These are phyloP conservation scores for Percopsis transmontana DNA, from an alignment of 2,113 vertebrate species.

Conservation along the genomic window DNA sequence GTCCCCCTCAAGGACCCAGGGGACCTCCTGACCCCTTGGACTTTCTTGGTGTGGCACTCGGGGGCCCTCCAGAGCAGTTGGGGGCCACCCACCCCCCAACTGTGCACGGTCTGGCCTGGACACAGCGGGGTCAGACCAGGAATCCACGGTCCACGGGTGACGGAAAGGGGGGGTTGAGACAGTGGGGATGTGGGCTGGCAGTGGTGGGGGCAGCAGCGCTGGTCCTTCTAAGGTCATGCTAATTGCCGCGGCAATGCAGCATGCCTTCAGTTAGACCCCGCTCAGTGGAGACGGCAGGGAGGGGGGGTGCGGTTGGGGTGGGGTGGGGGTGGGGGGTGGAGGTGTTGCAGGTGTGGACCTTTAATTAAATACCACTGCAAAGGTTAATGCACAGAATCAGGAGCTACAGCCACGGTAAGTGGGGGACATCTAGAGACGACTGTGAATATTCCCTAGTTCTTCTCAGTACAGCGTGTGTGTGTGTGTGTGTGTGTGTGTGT, in stretches of 20 bases:
- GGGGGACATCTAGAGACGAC: conserved; percentile 56
- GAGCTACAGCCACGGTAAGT: conserved; percentile 55
- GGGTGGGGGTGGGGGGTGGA: conserved; percentile 36
- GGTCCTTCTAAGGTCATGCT: conserved; percentile 79
- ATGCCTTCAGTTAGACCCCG: conserved; percentile 59
- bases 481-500: not conserved
- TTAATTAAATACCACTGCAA: conserved; percentile 83
- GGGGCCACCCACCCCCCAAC: too few species aligned
- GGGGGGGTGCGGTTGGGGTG: conserved; percentile 7
- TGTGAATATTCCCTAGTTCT: conserved; percentile 40
- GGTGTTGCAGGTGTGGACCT: conserved; percentile 76
- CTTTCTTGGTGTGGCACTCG: too few species aligned
- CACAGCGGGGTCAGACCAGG: too few species aligned
- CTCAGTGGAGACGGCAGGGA: conserved; percentile 30
- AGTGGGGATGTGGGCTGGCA: conserved; percentile 2
- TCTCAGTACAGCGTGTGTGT: conserved; percentile 4
- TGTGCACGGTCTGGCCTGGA: too few species aligned
- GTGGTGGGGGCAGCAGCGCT: not conserved
- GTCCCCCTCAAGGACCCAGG: not conserved
- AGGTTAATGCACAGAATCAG: conserved; percentile 76
- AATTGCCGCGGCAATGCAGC: conserved; percentile 72
- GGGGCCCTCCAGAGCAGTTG: too few species aligned
- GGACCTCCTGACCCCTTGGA: too few species aligned
- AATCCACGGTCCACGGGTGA: too few species aligned
- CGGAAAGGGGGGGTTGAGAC: not conserved